These are phyloP conservation scores for Formica selysi DNA, from an alignment of 1,140 invertebrate species.

Conservation along the genomic window DNA sequence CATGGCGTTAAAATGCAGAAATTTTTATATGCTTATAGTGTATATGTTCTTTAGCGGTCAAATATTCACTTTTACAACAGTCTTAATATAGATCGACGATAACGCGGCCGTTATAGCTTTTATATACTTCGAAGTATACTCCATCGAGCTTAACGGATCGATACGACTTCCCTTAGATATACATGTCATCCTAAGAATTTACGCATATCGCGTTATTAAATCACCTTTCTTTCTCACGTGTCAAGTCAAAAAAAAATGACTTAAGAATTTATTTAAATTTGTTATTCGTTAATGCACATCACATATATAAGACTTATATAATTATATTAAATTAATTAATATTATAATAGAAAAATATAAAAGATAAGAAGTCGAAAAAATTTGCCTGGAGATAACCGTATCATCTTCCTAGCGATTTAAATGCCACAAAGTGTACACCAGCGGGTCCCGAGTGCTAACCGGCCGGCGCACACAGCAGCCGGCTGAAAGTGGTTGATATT, in stretches of 20 bases:
- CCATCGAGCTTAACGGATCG: constrained; percentile 33
- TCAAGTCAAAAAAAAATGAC: background rate
- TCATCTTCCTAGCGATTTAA: constrained; percentile 9
- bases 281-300: too few species aligned
- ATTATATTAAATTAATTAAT: background rate
- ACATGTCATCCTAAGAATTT: constrained; percentile 47
- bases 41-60: background rate
- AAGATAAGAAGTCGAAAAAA: background rate
- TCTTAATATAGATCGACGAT: constrained; percentile 47
- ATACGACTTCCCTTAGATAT: constrained; percentile 33
- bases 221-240: background rate
- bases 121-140: constrained; percentile 28
- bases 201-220: constrained; percentile 27
- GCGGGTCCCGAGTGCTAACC: background rate
- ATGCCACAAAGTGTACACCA: constrained; percentile 8
- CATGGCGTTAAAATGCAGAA: background rate
- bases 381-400: background rate
- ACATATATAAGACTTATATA: background rate
- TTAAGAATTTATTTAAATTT: background rate
- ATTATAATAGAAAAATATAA: background rate
- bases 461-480: background rate
- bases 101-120: constrained; percentile 30
- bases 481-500: constrained; percentile 53
- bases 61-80: constrained; percentile 41
- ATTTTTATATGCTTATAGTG: background rate